phyloP scores from a whole-genome alignment of 2,113 vertebrate species.

The Panthera leo region DNA sequence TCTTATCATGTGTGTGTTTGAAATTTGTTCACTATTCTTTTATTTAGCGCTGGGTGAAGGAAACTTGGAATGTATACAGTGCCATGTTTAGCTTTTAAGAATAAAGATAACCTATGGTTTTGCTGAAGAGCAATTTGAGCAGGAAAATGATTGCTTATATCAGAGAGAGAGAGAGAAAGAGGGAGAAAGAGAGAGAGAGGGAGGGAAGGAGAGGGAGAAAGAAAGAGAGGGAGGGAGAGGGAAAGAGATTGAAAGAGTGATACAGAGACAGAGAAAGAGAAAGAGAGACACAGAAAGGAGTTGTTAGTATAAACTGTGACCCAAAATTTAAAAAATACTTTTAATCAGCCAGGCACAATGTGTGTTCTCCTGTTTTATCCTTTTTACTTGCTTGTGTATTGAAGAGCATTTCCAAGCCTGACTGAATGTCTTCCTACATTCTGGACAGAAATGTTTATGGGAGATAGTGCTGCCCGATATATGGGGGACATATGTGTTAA shows the following conservation, averaged over 20 bases:
- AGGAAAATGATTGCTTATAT: background rate
- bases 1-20: background rate
- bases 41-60: background rate
- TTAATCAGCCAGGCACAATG: background rate
- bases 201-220: background rate
- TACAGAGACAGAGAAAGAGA: background rate
- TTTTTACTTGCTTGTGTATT: background rate
- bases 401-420: background rate
- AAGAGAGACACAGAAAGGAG: background rate
- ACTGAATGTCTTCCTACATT: background rate
- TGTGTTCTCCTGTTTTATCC: background rate
- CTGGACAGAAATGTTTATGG: background rate
- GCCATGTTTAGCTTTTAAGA: constrained; percentile 17
- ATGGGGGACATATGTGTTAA: background rate
- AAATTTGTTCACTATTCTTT: background rate
- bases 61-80: background rate
- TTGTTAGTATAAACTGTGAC: background rate
- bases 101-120: background rate
- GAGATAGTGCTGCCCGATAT: background rate
- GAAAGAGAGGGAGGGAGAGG: background rate
- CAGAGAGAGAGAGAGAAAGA: background rate
- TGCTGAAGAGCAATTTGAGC: background rate
- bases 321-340: background rate
- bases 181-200: background rate
- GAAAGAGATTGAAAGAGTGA: background rate